Percentiles rank a stretch among this genome's conserved stretches.
phyloP scores from a whole-genome alignment of 2,888 invertebrate species.

The Dicroscelio sp. region DNA sequence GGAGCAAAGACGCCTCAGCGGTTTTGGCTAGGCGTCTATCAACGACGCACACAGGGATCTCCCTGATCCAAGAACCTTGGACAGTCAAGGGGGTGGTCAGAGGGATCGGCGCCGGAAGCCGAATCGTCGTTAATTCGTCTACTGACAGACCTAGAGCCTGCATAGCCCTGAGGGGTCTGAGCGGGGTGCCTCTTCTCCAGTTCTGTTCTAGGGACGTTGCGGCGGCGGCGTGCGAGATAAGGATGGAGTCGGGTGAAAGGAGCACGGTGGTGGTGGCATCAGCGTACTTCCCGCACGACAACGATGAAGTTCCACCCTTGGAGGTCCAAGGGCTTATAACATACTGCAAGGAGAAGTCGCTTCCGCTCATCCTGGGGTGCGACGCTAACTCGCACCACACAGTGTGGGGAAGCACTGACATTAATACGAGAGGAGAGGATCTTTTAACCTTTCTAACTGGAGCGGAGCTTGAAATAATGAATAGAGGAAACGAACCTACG shows the following conservation, averaged over 20 bases:
- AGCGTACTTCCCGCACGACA: constrained; percentile 26
- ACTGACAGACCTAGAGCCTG: not conserved
- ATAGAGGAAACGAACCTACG: constrained; percentile 51
- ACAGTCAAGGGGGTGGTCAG: not conserved
- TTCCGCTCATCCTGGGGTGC: not conserved
- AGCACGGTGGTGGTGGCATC: constrained; percentile 15
- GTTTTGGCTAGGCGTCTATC: constrained; percentile 39
- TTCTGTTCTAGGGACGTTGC: constrained; percentile 22
- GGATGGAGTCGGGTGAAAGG: too few relatives aligned
- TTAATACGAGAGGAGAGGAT: not conserved
- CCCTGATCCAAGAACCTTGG: constrained; percentile 47
- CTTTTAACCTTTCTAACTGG: not conserved
- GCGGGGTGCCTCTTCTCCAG: constrained; percentile 3
- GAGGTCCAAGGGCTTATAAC: not conserved
- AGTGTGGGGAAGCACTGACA: not conserved
- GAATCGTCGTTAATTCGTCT: not conserved
- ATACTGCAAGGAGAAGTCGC: not conserved
- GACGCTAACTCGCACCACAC: constrained; percentile 9
- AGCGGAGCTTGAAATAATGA: constrained; percentile 41
- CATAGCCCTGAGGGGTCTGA: not conserved
- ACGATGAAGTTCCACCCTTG: not conserved
- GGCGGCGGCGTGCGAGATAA: not conserved
- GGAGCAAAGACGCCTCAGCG: constrained; percentile 50
- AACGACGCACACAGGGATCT: constrained; percentile 31
- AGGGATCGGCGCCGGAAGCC: not conserved